phyloP scores from a whole-genome alignment of 2,113 vertebrate genomes.

The Polypterus senegalus region DNA sequence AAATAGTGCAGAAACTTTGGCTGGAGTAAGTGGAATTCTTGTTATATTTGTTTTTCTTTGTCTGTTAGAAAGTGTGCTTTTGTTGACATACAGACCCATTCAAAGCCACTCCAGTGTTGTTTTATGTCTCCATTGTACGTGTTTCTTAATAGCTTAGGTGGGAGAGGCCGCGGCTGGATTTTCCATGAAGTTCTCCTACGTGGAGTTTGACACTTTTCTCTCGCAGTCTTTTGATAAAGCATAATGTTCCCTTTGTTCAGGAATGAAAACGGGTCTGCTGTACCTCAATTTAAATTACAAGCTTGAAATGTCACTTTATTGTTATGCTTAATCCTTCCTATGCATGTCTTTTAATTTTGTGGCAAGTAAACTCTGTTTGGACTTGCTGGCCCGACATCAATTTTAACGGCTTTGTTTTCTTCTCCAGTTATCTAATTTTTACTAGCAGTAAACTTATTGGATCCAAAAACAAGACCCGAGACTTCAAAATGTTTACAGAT shows the following conservation, averaged over 20 bases:
- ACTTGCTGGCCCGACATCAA: too few relatives aligned
- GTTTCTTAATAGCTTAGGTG: too few relatives aligned
- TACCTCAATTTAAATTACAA: slow-evolving; percentile 13
- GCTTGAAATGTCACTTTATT: slow-evolving; percentile 15
- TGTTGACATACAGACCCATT: slow-evolving; percentile 13
- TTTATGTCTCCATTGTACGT: not conserved
- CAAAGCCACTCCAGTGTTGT: slow-evolving; percentile 15
- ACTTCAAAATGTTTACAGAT: slow-evolving; percentile 69
- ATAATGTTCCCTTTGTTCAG: slow-evolving; percentile 12
- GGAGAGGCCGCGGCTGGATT: too few relatives aligned
- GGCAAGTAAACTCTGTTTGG: too few relatives aligned
- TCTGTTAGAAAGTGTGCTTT: too few relatives aligned
- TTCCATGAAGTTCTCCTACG: too few relatives aligned
- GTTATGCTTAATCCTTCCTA: not conserved
- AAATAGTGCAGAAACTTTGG: slow-evolving; percentile 80
- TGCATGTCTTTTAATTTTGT: too few relatives aligned
- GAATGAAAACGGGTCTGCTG: slow-evolving; percentile 12
- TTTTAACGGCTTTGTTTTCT: slow-evolving; percentile 30
- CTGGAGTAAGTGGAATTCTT: slow-evolving; percentile 69
- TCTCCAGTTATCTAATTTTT: slow-evolving; percentile 76
- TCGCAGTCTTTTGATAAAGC: too few relatives aligned
- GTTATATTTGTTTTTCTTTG: too few relatives aligned
- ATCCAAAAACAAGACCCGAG: slow-evolving; percentile 46
- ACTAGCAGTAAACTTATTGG: slow-evolving; percentile 62
- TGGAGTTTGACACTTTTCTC: too few relatives aligned